Base-by-base conservation (phyloP, 2,888 invertebrate genomes). In the Phortica magna region DNA sequence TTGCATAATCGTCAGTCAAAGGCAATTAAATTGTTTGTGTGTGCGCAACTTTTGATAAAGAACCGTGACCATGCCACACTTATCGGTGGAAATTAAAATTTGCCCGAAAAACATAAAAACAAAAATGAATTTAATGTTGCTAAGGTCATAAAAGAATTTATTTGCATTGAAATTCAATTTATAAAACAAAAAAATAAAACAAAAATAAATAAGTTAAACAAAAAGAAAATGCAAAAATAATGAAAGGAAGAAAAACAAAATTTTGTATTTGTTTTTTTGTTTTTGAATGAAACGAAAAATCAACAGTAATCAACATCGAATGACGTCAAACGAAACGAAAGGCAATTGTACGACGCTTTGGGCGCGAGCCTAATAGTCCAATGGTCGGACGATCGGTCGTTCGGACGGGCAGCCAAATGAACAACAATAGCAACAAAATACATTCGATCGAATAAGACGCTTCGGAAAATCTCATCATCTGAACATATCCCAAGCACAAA, bases 81-180 rank as follows among this genome's bases (percentile, higher is more conserved):
- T 65, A 65, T 65, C 65, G n/a, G 4, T 12, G 7, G 17, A 22
- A 65, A 65, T 65, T 65, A 39, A 39, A 65, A 65, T 65, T 10
- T 14, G 7, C 1, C 10, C 31, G 59, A 59, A 59, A n/a, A 59
- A n/a, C n/a, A 59, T 7, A 59, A 59, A 59, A 59, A 17, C 10
- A n/a, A 59, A 59, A 65, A 39, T 65, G 6, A 65, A 65, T 65
- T 31, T 65, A 65, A 65, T 65, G 65, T 65, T 39, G 65, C 65
- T 65, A 65, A 39, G 65, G 31, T 65, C 22, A 65, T 65, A 41
- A 65, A 65, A 14, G 39, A 65, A 65, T 31, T 65, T 39, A 65
- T 65, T 65, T 39, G 39, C 65, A 65, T 31, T 41, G 31, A 65
- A 65, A 65, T 65, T 31, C 65, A 31, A 65, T 41, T 65, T 65